Evolutionary conservation across 23 tunicate genomes (phyloP), one percentile per base, ranked within the genome.

Genomic region (Styela plicata): DNA sequence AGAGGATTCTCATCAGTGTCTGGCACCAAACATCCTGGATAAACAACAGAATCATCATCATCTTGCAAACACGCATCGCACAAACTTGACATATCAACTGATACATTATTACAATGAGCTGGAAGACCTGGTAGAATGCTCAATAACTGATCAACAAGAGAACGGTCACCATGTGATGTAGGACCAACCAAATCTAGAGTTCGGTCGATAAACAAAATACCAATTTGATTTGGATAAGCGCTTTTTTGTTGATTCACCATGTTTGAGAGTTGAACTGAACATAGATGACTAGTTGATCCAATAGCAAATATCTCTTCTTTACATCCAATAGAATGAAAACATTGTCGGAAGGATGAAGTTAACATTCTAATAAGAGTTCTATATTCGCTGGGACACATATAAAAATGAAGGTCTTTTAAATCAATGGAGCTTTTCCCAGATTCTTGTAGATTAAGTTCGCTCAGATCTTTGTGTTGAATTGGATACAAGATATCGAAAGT

Each of bases 221-320:
- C 84, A 32, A 74, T 53, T 18, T 74, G 31, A 0, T 21, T 70
- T 7, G 74, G 73, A 34, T 83, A 83, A 3, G 27, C 31, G 24
- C 69, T 79, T 16, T 83, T 83, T 21, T 83, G 83, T 63, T 86
- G 84, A 34, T 74, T 82, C 7, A 67, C 83, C n/a, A 63, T n/a
- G 70, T 86, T 86, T 2, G 90, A 74, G 17, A 86, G 80, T 3
- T 86, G 90, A 3, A 69, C 80, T 0, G 85, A 78, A 64, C 80
- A 53, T 44, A 79, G 61, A 5, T 74, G 78, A 63, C 90, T 86
- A 1, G 90, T 86, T 26, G 62, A 33, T 3, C 90, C 90, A 25
- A 86, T 10, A 20, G 28, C 92, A 83, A 88, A 88, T 44, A 88
- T 37, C 28, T 88, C 92, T 52, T 88, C 92, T 83, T 88, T 88